Percentiles rank a stretch among this genome's conserved stretches.
These are phyloP conservation scores for Labrus mixtus DNA, from an alignment of 2,113 vertebrate species.

Conservation along the genomic window DNA sequence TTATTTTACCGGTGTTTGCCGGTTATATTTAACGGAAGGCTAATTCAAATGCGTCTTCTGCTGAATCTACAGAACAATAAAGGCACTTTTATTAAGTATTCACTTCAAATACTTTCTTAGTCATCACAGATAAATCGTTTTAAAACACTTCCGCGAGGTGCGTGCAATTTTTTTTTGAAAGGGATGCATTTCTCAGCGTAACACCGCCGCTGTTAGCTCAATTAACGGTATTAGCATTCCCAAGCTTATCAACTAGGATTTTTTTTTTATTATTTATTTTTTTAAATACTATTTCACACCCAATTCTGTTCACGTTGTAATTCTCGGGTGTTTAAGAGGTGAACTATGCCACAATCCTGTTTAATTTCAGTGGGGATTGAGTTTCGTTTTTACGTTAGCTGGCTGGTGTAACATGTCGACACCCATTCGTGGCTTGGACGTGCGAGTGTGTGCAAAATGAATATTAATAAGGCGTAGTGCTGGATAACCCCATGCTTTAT, in stretches of 20 bases:
- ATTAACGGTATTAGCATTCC: constrained; percentile 22
- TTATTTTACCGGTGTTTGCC: too few species aligned
- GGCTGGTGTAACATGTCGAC: constrained; percentile 20
- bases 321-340: not conserved
- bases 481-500: not conserved
- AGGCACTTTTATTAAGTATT: too few species aligned
- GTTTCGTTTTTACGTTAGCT: constrained; percentile 25
- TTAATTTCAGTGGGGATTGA: not conserved
- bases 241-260: not conserved
- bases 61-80: too few species aligned
- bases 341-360: not conserved
- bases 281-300: rapidly evolving
- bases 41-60: too few species aligned
- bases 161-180: too few species aligned
- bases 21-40: too few species aligned
- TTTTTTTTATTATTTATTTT: too few species aligned
- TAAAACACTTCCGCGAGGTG: too few species aligned
- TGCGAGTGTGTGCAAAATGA: not conserved
- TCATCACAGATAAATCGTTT: too few species aligned
- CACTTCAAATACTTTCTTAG: too few species aligned
- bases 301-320: not conserved
- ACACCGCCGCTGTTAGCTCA: constrained; percentile 23
- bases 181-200: too few species aligned
- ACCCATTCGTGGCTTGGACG: constrained; percentile 33
- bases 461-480: not conserved